Conservation (phyloP, 2,888 invertebrate species). For the Plagodis dolabraria region DNA sequence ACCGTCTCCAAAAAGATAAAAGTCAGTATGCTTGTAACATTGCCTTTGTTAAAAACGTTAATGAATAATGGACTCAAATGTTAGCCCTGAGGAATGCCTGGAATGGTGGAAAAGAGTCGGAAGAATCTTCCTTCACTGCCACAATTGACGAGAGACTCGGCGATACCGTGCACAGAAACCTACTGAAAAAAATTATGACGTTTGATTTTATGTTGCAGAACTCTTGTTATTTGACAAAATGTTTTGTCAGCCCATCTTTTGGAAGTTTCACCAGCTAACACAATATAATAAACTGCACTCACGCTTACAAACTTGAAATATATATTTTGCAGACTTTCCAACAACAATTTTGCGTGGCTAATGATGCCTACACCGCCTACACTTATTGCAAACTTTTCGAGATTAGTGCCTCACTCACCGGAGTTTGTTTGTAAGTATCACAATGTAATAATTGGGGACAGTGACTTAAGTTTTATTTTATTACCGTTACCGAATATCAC, state of each 20-base stretch:
- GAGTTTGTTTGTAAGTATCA: slow-evolving; percentile 35
- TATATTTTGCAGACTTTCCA: slow-evolving; percentile 16
- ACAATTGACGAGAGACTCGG: too few species aligned
- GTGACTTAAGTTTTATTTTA: slow-evolving; percentile 4
- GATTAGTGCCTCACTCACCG: slow-evolving; percentile 42
- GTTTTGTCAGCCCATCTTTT: not conserved
- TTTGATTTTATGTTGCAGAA: too few species aligned
- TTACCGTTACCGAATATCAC: too few species aligned
- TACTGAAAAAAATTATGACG: too few species aligned
- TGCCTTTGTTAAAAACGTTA: too few species aligned
- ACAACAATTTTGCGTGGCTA: slow-evolving; percentile 35
- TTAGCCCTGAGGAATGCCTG: too few species aligned
- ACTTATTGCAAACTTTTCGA: slow-evolving; percentile 40
- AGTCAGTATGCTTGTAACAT: too few species aligned
- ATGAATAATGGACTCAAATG: too few species aligned
- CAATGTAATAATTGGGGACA: not conserved
- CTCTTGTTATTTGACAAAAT: not conserved
- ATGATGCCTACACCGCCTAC: slow-evolving; percentile 42
- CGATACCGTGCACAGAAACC: too few species aligned
- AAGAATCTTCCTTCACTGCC: too few species aligned
- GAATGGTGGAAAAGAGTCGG: too few species aligned
- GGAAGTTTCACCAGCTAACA: not conserved
- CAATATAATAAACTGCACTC: slow-evolving; percentile 21
- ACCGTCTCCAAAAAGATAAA: too few species aligned
- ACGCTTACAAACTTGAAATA: slow-evolving; percentile 15